Percentiles rank a stretch among this genome's conserved stretches.
Evolutionary conservation across 2,113 vertebrate species (phyloP).

Genomic region (Motacilla tschutschensis): DNA sequence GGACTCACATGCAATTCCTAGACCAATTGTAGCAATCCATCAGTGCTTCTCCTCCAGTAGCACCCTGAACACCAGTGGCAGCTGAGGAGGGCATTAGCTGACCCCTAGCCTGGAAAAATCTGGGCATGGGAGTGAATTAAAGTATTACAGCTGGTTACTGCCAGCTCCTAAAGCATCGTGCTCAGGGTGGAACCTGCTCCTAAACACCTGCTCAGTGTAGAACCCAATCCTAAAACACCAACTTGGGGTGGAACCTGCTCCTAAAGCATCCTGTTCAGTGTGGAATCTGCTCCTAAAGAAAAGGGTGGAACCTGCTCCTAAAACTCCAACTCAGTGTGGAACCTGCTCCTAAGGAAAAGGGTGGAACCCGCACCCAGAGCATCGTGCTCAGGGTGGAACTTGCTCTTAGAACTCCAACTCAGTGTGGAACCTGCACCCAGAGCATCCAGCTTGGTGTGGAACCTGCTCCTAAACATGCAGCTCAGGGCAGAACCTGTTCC

Average conservation of each 20-base stretch:
- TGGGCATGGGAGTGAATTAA: not conserved
- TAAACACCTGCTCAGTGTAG: accelerated
- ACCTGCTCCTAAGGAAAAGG: accelerated
- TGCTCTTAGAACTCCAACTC: not conserved
- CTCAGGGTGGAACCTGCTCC: not conserved
- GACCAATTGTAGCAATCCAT: not conserved
- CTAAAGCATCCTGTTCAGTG: accelerated
- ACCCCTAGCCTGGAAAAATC: not conserved
- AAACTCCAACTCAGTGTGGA: not conserved
- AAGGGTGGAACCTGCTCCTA: not conserved
- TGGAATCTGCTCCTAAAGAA: not conserved
- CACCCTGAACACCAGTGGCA: not conserved
- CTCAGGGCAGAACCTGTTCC: not conserved
- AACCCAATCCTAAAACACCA: accelerated
- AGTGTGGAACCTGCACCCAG: accelerated
- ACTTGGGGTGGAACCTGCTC: accelerated
- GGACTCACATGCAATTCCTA: accelerated
- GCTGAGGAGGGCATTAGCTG: not conserved
- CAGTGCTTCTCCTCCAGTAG: not conserved
- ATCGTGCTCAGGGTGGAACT: accelerated
- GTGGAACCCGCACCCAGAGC: accelerated
- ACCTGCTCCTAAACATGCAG: no score
- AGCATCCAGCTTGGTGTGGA: accelerated
- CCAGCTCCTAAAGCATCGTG: not conserved
- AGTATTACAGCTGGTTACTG: not conserved